Percentiles rank a stretch among this genome's conserved stretches.
These are phyloP conservation scores for Cololabis saira DNA, from an alignment of 2,113 vertebrate species.

Conservation along the genomic window DNA sequence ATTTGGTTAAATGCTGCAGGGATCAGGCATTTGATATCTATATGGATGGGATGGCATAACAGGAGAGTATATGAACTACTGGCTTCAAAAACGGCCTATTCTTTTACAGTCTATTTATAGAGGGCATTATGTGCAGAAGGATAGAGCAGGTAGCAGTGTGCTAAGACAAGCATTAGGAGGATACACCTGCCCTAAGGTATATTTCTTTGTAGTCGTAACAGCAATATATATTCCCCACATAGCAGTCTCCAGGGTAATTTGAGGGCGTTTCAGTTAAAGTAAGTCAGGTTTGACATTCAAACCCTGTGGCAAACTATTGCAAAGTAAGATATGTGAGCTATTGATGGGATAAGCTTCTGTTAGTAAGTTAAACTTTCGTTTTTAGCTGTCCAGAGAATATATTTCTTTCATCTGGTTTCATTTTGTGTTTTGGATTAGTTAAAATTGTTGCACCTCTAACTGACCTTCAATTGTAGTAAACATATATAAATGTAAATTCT, in stretches of 20 bases:
- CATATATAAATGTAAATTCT: slow-evolving; percentile 6
- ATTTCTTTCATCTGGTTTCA: slow-evolving; percentile 11
- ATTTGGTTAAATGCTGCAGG: slow-evolving; percentile 79
- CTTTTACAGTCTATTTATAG: slow-evolving; percentile 69
- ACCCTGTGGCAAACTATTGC: slow-evolving; percentile 54
- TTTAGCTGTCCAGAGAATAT: slow-evolving; percentile 13
- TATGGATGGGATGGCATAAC: slow-evolving; percentile 65
- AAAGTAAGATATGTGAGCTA: slow-evolving; percentile 48
- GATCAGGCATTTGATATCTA: slow-evolving; percentile 66
- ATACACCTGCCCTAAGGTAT: slow-evolving; percentile 68
- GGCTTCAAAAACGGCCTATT: slow-evolving; percentile 25
- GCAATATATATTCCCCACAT: slow-evolving; percentile 62
- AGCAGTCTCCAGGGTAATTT: slow-evolving; percentile 55
- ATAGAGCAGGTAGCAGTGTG: slow-evolving; percentile 60
- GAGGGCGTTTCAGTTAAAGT: slow-evolving; percentile 51
- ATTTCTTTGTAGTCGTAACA: slow-evolving; percentile 58
- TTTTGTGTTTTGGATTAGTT: slow-evolving; percentile 2
- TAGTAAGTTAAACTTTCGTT: slow-evolving; percentile 46
- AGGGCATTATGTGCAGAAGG: slow-evolving; percentile 61
- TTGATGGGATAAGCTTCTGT: slow-evolving; percentile 57
- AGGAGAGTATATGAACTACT: slow-evolving; percentile 46
- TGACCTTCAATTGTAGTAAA: slow-evolving; percentile 46
- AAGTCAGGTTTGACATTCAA: slow-evolving; percentile 41
- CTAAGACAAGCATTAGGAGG: slow-evolving; percentile 64
- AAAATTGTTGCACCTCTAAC: slow-evolving; percentile 14